Percentiles rank a stretch among this genome's conserved stretches.
phyloP scores from a whole-genome alignment of 1,140 invertebrate genomes.

The Heliconius himera region DNA sequence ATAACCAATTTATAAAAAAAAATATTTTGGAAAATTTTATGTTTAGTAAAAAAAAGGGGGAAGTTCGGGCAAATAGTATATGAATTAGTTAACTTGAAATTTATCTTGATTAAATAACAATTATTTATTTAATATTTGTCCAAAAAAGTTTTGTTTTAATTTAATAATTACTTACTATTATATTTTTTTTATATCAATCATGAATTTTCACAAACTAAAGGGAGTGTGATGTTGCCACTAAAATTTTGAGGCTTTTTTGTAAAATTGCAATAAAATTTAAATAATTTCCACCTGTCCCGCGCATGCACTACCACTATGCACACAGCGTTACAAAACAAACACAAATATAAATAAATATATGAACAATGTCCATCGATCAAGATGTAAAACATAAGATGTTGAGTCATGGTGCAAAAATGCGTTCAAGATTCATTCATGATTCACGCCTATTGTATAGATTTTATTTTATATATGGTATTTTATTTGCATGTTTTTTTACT shows the following conservation, averaged over 20 bases:
- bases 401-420: neutral
- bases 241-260: no score
- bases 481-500: neutral
- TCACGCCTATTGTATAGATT: neutral
- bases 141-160: no score
- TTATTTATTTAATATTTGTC: no score
- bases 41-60: no score
- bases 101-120: no score
- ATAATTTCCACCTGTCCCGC: slow-evolving; percentile 44
- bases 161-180: no score
- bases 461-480: neutral
- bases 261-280: no score
- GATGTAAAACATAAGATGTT: slow-evolving; percentile 16
- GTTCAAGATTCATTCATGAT: neutral
- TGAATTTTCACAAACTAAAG: no score
- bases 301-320: slow-evolving; percentile 79
- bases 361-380: slow-evolving; percentile 30
- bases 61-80: no score
- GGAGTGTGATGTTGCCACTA: no score
- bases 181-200: no score
- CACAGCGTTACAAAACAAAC: slow-evolving; percentile 67
- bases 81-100: no score
- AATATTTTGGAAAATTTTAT: neutral
- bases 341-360: slow-evolving; percentile 48
- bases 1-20: neutral